Evolutionary conservation across 2,888 invertebrate genomes (phyloP).

Genomic region (Lymantria monacha): DNA sequence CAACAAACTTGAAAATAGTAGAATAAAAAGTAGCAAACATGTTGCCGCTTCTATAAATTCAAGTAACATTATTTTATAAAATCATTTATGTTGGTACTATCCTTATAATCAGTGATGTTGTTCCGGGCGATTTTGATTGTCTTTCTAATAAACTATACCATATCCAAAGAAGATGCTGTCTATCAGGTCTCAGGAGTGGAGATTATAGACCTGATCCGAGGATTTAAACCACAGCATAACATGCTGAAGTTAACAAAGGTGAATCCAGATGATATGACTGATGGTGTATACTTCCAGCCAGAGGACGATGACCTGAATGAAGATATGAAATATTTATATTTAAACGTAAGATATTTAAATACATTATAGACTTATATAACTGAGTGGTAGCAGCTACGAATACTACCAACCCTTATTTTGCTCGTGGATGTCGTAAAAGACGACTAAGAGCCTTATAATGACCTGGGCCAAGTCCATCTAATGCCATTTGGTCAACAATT

Average conservation of each 20-base stretch:
- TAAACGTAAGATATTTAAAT: conserved; percentile 30
- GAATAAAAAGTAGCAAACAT: conserved; percentile 1
- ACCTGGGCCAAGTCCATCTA: too few species aligned
- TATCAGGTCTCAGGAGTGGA: conserved; percentile 40
- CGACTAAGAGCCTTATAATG: too few species aligned
- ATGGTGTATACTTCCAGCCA: conserved; percentile 51
- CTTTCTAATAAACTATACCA: conserved; percentile 21
- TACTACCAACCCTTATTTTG: too few species aligned
- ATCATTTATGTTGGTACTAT: conserved; percentile 37
- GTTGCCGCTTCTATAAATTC: conserved; percentile 39
- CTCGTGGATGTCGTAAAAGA: too few species aligned
- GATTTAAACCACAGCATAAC: conserved; percentile 30
- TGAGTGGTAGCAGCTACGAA: too few species aligned
- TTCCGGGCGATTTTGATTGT: conserved; percentile 15
- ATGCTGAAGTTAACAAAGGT: conserved; percentile 34
- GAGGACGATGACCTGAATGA: conserved; percentile 39
- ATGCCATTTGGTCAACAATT: too few species aligned
- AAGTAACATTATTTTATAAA: conserved; percentile 17
- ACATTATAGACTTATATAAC: background rate
- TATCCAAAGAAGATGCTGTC: conserved; percentile 31
- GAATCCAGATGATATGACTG: conserved; percentile 33
- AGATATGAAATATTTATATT: conserved; percentile 20
- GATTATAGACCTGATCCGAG: conserved; percentile 41
- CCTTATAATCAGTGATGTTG: conserved; percentile 32
- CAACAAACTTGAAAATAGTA: background rate